Evolutionary conservation across 1,140 invertebrate genomes (phyloP).

Genomic region (Epicauta chinensis): DNA sequence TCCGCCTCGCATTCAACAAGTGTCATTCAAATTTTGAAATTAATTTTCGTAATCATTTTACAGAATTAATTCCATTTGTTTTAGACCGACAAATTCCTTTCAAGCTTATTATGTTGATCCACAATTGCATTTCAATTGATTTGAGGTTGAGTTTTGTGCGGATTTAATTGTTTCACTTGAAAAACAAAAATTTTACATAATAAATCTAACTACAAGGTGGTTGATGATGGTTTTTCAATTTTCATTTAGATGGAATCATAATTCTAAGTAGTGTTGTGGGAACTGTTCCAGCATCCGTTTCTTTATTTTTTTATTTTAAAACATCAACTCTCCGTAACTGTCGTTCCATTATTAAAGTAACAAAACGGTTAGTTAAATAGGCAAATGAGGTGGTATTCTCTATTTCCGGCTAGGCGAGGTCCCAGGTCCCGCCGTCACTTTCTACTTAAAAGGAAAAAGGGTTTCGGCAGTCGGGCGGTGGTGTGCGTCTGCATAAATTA

Average conservation of each 20-base stretch:
- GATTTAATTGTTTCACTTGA: not conserved
- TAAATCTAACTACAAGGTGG: not conserved
- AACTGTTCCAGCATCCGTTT: not conserved
- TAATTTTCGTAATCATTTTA: conserved; percentile 1
- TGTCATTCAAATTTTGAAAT: conserved; percentile 2
- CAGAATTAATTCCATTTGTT: not conserved
- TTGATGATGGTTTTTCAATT: not conserved
- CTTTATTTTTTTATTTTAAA: not conserved
- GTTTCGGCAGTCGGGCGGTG: not conserved
- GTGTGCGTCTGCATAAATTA: conserved; percentile 14
- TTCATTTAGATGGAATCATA: not conserved
- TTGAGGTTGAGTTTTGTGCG: not conserved
- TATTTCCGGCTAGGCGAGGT: conserved; percentile 12
- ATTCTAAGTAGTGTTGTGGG: not conserved
- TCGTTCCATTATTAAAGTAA: conserved; percentile 9
- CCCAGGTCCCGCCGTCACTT: conserved; percentile 9
- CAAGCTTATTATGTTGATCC: not conserved
- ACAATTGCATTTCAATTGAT: not conserved
- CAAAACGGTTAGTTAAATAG: conserved; percentile 18
- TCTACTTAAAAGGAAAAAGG: conserved; percentile 8
- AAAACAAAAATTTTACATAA: not conserved
- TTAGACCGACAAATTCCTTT: no score
- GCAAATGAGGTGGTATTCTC: conserved; percentile 12
- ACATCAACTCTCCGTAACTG: conserved; percentile 1
- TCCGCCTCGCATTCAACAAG: conserved; percentile 2